phyloP scores from a whole-genome alignment of 2,797 vertebrate genomes.

The Mastacembelus armatus region DNA sequence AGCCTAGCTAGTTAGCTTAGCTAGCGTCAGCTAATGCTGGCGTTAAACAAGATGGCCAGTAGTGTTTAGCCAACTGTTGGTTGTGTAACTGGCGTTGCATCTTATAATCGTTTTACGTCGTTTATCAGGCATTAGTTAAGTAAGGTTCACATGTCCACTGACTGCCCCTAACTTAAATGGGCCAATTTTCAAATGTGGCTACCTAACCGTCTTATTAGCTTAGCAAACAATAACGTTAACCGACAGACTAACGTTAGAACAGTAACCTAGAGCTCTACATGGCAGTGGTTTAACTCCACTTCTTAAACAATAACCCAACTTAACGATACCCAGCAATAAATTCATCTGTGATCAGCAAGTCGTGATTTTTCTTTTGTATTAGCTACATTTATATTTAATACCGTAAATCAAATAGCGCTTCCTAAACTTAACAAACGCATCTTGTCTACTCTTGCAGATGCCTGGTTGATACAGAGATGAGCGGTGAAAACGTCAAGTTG shows the following conservation, averaged over 20 bases:
- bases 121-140: neutral
- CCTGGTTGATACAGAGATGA: constrained; percentile 80
- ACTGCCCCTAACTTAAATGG: neutral
- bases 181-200: constrained; percentile 23
- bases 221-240: neutral
- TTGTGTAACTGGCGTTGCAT: neutral
- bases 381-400: no score
- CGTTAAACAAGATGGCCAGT: constrained; percentile 62
- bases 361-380: no score
- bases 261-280: no score
- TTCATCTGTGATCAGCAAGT: no score
- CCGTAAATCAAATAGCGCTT: no score
- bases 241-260: neutral
- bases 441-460: constrained; percentile 66
- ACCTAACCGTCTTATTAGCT: constrained; percentile 36
- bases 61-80: constrained; percentile 6
- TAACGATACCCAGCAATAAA: no score
- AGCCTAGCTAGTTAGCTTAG: constrained; percentile 56
- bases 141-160: rapidly evolving
- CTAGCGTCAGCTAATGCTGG: constrained; percentile 43
- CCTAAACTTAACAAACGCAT: neutral
- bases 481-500: constrained; percentile 87
- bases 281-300: no score
- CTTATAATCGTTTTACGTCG: rapidly evolving
- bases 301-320: no score